Evolutionary conservation across 2,113 vertebrate species (phyloP).

Genomic region (Brachirus orientalis): DNA sequence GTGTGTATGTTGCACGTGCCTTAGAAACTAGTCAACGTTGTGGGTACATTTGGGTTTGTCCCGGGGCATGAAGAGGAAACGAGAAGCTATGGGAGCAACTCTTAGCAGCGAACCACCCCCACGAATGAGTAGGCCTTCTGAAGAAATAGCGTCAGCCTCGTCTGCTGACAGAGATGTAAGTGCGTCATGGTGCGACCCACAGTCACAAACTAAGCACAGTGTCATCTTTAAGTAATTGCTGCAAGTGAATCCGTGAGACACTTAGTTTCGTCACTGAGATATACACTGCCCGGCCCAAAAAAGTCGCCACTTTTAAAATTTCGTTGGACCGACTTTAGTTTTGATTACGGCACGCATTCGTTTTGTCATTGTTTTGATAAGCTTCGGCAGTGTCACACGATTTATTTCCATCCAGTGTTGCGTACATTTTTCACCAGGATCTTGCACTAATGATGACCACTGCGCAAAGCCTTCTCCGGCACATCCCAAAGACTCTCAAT

Average conservation of each 20-base stretch:
- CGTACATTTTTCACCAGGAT: no score
- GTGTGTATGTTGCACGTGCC: accelerated
- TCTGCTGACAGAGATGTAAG: slow-evolving; percentile 3
- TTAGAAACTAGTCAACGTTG: accelerated
- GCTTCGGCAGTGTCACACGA: no score
- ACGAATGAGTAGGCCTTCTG: neutral
- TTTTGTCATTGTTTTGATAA: no score
- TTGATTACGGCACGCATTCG: no score
- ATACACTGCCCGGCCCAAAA: no score
- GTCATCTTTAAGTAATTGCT: neutral
- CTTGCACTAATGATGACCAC: no score
- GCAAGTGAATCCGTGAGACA: neutral
- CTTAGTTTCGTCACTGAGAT: no score
- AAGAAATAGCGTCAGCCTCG: neutral
- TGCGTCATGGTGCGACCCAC: neutral
- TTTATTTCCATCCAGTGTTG: no score
- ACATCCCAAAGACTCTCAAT: no score
- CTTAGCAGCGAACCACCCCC: slow-evolving; percentile 3
- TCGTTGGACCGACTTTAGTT: no score
- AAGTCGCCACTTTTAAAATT: no score
- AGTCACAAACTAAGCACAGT: neutral
- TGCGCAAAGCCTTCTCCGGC: no score
- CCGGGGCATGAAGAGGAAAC: slow-evolving; percentile 38
- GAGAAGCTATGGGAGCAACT: slow-evolving; percentile 36
- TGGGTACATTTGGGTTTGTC: neutral